Evolutionary conservation across 2,797 vertebrate species (phyloP).

Genomic region (Brotula barbata): DNA sequence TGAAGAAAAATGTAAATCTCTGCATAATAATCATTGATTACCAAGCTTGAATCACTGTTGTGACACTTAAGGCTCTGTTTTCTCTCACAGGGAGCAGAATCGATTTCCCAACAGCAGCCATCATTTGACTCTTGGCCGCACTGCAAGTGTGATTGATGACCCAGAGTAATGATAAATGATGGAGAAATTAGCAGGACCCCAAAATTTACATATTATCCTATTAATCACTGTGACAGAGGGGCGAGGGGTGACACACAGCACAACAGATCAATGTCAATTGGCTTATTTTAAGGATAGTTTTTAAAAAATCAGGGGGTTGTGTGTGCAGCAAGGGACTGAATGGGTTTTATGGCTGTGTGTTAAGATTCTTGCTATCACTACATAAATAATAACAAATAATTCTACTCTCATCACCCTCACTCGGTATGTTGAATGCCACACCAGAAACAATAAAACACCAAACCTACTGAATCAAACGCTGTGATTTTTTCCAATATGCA

Average conservation of each 20-base stretch:
- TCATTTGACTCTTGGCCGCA: conserved; percentile 34
- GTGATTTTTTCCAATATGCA: too few relatives aligned
- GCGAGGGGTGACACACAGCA: conserved; percentile 7
- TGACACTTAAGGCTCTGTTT: conserved; percentile 7
- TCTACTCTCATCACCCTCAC: too few relatives aligned
- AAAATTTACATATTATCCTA: conserved; percentile 55
- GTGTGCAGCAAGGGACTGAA: too few relatives aligned
- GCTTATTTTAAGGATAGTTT: not conserved
- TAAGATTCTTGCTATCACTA: too few relatives aligned
- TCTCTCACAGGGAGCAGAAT: conserved; percentile 21
- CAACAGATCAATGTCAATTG: too few relatives aligned
- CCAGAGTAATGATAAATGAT: conserved; percentile 56
- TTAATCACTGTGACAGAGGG: conserved; percentile 64
- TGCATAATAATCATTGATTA: conserved; percentile 7
- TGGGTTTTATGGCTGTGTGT: too few relatives aligned
- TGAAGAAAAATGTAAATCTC: conserved; percentile 4
- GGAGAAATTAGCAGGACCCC: conserved; percentile 47
- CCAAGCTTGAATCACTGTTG: conserved; percentile 12
- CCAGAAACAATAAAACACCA: too few relatives aligned
- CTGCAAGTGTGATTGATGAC: conserved; percentile 66
- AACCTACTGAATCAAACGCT: too few relatives aligned
- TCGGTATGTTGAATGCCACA: too few relatives aligned
- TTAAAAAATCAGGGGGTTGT: not conserved
- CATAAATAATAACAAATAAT: too few relatives aligned
- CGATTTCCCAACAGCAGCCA: conserved; percentile 51